Percentiles rank a stretch among this genome's conserved stretches.
Conservation (phyloP, 2,797 vertebrate genomes). For the Mionectes olivaceus region DNA sequence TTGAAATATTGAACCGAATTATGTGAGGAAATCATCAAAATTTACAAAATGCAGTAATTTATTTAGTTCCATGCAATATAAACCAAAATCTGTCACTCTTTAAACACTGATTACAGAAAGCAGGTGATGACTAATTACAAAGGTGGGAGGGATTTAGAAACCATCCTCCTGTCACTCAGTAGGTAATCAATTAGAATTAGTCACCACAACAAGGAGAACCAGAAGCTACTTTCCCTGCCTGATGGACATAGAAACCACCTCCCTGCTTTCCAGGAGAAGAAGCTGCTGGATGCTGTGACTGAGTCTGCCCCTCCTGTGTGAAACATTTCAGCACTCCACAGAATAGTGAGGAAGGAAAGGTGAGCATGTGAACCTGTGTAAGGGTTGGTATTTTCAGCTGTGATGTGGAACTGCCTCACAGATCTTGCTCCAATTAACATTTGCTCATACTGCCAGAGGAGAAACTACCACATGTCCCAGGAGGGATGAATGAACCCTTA, state of each 20-base stretch:
- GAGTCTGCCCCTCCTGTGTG: not conserved
- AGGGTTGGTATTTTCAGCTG: not conserved
- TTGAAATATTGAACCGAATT: not conserved
- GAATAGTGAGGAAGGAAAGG: not conserved
- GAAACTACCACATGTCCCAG: not conserved
- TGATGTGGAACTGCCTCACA: not conserved
- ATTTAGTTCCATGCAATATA: not conserved
- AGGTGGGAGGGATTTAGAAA: not conserved
- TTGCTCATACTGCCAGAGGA: not conserved
- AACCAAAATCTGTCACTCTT: not conserved
- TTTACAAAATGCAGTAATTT: not conserved
- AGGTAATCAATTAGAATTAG: not conserved
- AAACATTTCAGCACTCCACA: not conserved
- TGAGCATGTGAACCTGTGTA: not conserved
- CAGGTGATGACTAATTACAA: not conserved
- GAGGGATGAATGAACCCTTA: not conserved
- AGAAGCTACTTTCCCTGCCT: not conserved
- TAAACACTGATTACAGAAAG: not conserved
- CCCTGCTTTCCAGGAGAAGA: not conserved
- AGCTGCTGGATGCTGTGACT: not conserved
- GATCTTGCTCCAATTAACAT: not conserved
- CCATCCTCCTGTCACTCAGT: not conserved
- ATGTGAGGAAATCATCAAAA: not conserved
- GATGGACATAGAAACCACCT: not conserved
- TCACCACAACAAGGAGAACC: not conserved